Conservation (phyloP, 2,888 invertebrate species). For the Drosophila melanosoma region DNA sequence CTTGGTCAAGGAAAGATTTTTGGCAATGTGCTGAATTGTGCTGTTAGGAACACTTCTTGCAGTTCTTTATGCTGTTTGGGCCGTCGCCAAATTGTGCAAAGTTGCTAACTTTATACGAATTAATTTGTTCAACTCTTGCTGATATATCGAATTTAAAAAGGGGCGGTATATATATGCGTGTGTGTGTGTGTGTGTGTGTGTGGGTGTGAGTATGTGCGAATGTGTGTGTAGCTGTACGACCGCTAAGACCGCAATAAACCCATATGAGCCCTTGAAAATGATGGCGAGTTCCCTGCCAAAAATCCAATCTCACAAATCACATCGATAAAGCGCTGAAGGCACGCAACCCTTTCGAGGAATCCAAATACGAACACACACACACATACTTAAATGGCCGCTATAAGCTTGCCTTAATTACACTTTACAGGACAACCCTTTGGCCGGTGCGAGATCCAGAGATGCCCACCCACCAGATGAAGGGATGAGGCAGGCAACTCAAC, state of each 20-base stretch:
- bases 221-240: slow-evolving; percentile 31
- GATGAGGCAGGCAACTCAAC: slow-evolving; percentile 5
- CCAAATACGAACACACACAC: slow-evolving; percentile 14
- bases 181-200: neutral
- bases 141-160: slow-evolving; percentile 43
- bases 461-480: slow-evolving; percentile 32
- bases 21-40: slow-evolving; percentile 44
- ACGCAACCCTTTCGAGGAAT: slow-evolving; percentile 71
- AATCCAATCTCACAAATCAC: slow-evolving; percentile 81
- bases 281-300: slow-evolving; percentile 52
- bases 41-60: slow-evolving; percentile 29
- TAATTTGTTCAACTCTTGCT: slow-evolving; percentile 72
- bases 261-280: slow-evolving; percentile 69
- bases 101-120: slow-evolving; percentile 70
- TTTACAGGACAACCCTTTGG: slow-evolving; percentile 56
- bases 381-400: slow-evolving; percentile 60
- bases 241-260: slow-evolving; percentile 78
- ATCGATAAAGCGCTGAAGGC: slow-evolving; percentile 75
- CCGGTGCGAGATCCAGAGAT: slow-evolving; percentile 22
- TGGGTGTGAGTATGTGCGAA: neutral
- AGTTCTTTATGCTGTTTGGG: slow-evolving; percentile 29
- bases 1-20: slow-evolving; percentile 51
- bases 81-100: slow-evolving; percentile 67
- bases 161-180: neutral
- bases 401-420: slow-evolving; percentile 78